Conservation (phyloP, 2,888 invertebrate species). For the Parapristionchus giblindavisi region DNA sequence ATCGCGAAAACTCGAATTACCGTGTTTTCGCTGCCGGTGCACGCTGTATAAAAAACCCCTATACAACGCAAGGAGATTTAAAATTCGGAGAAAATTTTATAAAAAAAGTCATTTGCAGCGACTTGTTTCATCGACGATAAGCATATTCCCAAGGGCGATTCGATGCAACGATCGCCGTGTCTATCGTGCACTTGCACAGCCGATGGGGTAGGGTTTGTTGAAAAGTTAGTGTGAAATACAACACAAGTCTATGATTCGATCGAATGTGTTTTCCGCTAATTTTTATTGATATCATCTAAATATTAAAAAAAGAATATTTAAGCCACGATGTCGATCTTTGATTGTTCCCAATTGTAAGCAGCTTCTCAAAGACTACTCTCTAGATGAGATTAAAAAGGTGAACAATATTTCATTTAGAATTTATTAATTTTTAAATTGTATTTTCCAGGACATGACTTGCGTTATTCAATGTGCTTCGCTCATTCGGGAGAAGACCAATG, state of each 20-base stretch:
- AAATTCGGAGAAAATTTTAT: too few relatives aligned
- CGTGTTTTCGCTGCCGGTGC: too few relatives aligned
- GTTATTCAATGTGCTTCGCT: conserved; percentile 32
- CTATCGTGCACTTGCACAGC: conserved; percentile 46
- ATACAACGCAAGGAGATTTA: too few relatives aligned
- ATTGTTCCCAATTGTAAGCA: conserved; percentile 30
- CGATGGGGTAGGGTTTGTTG: conserved; percentile 42
- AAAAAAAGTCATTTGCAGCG: conserved; percentile 9
- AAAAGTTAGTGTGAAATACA: background rate
- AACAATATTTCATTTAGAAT: conserved; percentile 1
- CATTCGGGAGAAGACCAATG: conserved; percentile 7
- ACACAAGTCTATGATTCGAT: background rate
- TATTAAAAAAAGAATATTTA: background rate
- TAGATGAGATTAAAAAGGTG: conserved; percentile 35
- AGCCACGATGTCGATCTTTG: conserved; percentile 35
- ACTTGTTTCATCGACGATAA: conserved; percentile 36
- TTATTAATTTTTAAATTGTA: background rate
- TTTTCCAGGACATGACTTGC: conserved; percentile 34
- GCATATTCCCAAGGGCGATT: conserved; percentile 9
- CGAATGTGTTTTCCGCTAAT: background rate
- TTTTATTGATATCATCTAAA: background rate
- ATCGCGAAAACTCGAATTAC: background rate
- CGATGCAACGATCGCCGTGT: conserved; percentile 41
- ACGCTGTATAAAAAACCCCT: too few relatives aligned
- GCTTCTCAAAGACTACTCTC: conserved; percentile 21